Percentiles rank a stretch among this genome's conserved stretches.
Conservation (phyloP, 2,888 invertebrate genomes). For the Rhagonycha lutea region DNA sequence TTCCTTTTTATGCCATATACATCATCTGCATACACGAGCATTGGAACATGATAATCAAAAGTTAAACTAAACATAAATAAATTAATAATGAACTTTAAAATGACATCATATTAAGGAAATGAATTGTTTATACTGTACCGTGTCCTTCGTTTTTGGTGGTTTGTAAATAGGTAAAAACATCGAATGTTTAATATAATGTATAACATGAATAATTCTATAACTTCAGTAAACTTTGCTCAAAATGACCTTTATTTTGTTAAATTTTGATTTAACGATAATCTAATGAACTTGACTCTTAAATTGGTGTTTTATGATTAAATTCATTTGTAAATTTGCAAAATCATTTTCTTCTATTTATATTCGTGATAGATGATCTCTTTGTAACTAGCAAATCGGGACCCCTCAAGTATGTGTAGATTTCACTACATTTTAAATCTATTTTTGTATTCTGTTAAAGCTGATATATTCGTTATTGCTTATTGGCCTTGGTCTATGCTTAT, state of each 20-base stretch:
- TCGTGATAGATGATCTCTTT: too few species aligned
- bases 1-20: background rate
- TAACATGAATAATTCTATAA: background rate
- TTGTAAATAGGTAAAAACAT: background rate
- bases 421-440: too few species aligned
- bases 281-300: background rate
- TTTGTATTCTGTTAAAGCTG: too few species aligned
- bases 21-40: background rate
- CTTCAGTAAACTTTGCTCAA: background rate
- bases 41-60: background rate
- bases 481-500: background rate
- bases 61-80: background rate
- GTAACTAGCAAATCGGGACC: background rate
- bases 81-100: background rate
- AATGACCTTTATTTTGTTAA: background rate
- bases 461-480: too few species aligned
- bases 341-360: too few species aligned
- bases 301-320: background rate
- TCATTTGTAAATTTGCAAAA: too few species aligned
- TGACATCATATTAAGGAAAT: conserved; percentile 3
- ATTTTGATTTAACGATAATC: background rate
- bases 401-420: background rate
- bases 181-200: background rate
- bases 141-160: background rate
- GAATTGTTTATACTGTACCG: background rate